Evolutionary conservation across 2,113 vertebrate genomes (phyloP).

Genomic region (Cavia aperea): DNA sequence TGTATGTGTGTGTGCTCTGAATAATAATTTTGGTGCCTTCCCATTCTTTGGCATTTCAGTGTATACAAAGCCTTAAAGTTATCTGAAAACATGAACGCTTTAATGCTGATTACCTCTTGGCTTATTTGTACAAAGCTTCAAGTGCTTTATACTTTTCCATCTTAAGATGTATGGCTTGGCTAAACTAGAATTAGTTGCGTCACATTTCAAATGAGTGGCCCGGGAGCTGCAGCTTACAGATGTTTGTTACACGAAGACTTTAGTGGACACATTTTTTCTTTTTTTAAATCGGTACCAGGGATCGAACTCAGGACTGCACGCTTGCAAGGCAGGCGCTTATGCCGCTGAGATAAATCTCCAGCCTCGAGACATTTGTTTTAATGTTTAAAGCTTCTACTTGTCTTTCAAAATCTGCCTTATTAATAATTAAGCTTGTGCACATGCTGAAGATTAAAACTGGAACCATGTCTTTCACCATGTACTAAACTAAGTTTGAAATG

Average conservation of each 20-base stretch:
- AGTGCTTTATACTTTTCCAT: background rate
- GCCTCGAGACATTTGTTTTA: background rate
- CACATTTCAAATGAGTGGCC: background rate
- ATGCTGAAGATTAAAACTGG: too few species aligned
- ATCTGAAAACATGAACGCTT: conserved; percentile 24
- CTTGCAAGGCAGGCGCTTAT: too few species aligned
- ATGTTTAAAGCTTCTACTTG: conserved; percentile 11
- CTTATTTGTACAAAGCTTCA: background rate
- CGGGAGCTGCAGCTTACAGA: background rate
- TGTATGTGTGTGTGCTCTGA: background rate
- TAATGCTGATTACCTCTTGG: background rate
- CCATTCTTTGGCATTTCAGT: conserved; percentile 7
- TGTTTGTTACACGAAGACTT: conserved; percentile 3
- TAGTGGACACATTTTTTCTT: background rate
- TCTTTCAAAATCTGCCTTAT: conserved; percentile 13
- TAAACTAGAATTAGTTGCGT: conserved; percentile 17
- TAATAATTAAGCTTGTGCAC: background rate
- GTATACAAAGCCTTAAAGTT: background rate
- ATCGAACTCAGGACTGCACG: too few species aligned
- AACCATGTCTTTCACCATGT: too few species aligned
- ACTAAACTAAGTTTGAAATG: too few species aligned
- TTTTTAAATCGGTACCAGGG: too few species aligned
- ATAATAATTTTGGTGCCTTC: background rate
- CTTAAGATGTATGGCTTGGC: background rate
- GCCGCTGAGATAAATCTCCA: too few species aligned